These are phyloP conservation scores for Turnix velox DNA, from an alignment of 2,113 vertebrate genomes.

Conservation along the genomic window DNA sequence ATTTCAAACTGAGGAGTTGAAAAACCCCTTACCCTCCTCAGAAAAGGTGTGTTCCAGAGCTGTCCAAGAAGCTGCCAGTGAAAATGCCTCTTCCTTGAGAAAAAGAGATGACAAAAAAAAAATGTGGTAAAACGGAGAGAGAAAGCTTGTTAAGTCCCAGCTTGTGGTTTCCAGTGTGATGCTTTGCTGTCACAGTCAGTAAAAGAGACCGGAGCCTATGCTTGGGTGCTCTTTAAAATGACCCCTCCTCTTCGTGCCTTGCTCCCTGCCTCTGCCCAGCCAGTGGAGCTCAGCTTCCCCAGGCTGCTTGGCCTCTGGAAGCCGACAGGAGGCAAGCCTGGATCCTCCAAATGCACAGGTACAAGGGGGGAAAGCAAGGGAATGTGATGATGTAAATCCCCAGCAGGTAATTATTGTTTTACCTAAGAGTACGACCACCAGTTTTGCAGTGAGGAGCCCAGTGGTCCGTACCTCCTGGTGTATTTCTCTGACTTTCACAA, in stretches of 20 bases:
- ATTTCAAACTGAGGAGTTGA: slow-evolving; percentile 10
- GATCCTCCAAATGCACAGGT: not conserved
- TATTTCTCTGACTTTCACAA: not conserved
- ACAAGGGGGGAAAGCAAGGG: not conserved
- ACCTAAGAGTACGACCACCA: not conserved
- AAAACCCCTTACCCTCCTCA: slow-evolving; percentile 69
- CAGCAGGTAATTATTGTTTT: not conserved
- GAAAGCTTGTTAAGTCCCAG: slow-evolving; percentile 43
- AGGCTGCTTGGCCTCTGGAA: not conserved
- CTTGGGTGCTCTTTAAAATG: slow-evolving; percentile 52
- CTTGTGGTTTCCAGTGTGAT: slow-evolving; percentile 52
- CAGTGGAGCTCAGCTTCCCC: slow-evolving; percentile 37
- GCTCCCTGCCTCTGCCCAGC: slow-evolving; percentile 18
- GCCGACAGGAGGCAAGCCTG: not conserved
- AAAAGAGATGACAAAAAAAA: not conserved
- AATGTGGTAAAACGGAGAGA: not conserved
- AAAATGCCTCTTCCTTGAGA: slow-evolving; percentile 53
- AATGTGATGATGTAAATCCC: not conserved
- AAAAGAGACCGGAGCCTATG: slow-evolving; percentile 36
- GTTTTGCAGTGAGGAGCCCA: too few species aligned
- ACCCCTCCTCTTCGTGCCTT: slow-evolving; percentile 49
- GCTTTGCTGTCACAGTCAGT: slow-evolving; percentile 39
- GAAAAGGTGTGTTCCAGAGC: slow-evolving; percentile 40
- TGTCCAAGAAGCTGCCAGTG: slow-evolving; percentile 33
- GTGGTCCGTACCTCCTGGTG: too few species aligned